A percentile compares a stretch with the other conserved stretches of the same genome.
Conservation (phyloP, 2,888 invertebrate genomes). For the Dynastes maya region DNA sequence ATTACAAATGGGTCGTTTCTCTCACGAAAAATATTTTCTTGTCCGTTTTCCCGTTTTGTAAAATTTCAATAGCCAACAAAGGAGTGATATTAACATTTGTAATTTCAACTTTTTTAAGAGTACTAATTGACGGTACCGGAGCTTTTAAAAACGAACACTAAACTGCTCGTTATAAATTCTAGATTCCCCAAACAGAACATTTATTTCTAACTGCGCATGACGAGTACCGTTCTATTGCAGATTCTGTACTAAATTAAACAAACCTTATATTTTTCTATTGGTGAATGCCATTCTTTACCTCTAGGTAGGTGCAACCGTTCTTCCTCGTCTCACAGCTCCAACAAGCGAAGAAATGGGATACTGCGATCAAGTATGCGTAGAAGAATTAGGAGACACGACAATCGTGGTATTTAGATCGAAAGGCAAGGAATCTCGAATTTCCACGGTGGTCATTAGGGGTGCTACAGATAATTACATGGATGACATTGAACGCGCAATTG, state of each 20-base stretch:
- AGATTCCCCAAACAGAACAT: no score
- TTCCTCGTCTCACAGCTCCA: conserved; percentile 83
- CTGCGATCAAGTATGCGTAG: conserved; percentile 90
- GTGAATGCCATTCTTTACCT: not conserved
- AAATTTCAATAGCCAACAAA: no score
- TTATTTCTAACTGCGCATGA: not conserved
- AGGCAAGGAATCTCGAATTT: conserved; percentile 87
- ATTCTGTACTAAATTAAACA: conserved; percentile 17
- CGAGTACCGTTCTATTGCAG: not conserved
- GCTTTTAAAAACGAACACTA: no score
- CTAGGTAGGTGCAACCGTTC: conserved; percentile 71
- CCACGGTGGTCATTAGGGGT: conserved; percentile 95
- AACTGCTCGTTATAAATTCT: no score
- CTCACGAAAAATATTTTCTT: no score
- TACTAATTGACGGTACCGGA: no score
- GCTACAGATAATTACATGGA: conserved; percentile 99
- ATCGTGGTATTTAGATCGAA: conserved; percentile 95
- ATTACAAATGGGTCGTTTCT: no score
- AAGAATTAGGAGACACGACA: conserved; percentile 96
- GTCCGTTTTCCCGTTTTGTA: no score
- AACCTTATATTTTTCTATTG: no score
- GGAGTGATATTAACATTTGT: no score
- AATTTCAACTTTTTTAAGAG: no score
- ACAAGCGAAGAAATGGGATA: conserved; percentile 92
- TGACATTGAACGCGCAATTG: conserved; percentile 97